Base-by-base conservation (phyloP, 1,140 invertebrate genomes). In the Drosophila aff. region DNA sequence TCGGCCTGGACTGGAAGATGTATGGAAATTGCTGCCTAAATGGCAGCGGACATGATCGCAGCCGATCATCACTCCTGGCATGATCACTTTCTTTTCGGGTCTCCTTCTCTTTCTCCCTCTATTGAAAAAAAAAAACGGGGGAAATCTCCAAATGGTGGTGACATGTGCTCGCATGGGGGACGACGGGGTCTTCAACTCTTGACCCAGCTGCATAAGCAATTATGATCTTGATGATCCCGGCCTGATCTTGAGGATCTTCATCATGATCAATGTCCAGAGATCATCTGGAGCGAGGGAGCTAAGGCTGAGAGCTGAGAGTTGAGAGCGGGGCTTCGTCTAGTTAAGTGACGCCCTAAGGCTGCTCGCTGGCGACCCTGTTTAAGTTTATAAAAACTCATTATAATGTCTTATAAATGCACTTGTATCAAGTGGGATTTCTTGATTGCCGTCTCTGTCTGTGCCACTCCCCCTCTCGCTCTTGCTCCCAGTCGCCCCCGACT, bases 351-450 rank as follows among this genome's bases (percentile, higher is more conserved):
- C 83, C 87, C 89, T 83, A 76, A 79, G 87, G 82, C 82, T 68
- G 55, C 55, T 68, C 46, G 36, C 46, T 40, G 52, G 66, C 83
- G 82, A 87, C 84, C 89, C 81, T 91, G 89, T 91, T 91, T 91
- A 87, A 91, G 79, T 77, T 91, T 91, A 91, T 91, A 91, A 91
- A 91, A 91, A 91, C 89, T 91, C 89, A 91, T 91, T 91, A 91
- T 91, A 91, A 84, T 91, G 89, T 91, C 83, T 91, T 91, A 84
- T 87, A 85, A 82, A 86, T 91, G 82, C 86, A 90, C 86, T 90
- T 91, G 82, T 91, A 91, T 90, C 86, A 90, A 90, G 86, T 90
- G 86, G 82, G 85, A 89, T 89, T 89, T 87, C 84, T 89, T 89
- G 84, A 87, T 87, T 84, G 84, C 81, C 59, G 52, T 68, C 57